Percentiles rank a stretch among this genome's conserved stretches.
Evolutionary conservation across 2,797 vertebrate genomes (phyloP).

Genomic region (Benthosema pterotum): DNA sequence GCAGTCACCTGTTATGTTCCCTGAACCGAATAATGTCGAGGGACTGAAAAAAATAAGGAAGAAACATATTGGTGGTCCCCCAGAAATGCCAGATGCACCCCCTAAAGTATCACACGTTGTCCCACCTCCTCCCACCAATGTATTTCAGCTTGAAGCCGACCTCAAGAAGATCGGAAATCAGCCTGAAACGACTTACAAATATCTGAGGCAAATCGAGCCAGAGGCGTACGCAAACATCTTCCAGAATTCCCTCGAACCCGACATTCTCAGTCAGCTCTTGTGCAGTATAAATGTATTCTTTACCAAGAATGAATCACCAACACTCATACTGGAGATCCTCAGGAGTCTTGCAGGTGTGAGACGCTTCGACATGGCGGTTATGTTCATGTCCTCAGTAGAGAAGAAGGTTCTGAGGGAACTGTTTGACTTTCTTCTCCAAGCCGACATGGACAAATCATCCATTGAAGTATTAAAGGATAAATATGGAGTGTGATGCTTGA

Average conservation of each 20-base stretch:
- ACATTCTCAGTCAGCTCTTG: conserved; percentile 90
- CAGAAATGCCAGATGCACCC: not conserved
- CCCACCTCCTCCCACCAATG: conserved; percentile 85
- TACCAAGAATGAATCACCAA: conserved; percentile 82
- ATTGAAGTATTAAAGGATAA: conserved; percentile 84
- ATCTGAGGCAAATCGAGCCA: conserved; percentile 94
- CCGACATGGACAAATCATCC: conserved; percentile 72
- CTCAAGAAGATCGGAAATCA: conserved; percentile 86
- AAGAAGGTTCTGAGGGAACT: conserved; percentile 87
- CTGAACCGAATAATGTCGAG: too few relatives aligned
- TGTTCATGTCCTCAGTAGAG: conserved; percentile 93
- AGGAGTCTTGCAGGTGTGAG: conserved; percentile 84
- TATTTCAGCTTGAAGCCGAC: conserved; percentile 94
- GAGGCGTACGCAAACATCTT: conserved; percentile 85
- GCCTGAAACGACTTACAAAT: conserved; percentile 84
- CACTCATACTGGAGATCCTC: conserved; percentile 84
- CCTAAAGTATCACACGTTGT: conserved; percentile 25
- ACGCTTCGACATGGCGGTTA: conserved; percentile 95
- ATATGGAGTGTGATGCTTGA: conserved; percentile 80
- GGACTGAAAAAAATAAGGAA: conserved; percentile 3
- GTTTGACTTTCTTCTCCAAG: conserved; percentile 85
- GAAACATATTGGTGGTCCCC: not conserved
- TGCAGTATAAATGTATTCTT: conserved; percentile 87
- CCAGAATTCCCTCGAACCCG: conserved; percentile 92
- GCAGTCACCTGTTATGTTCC: too few relatives aligned